A percentile compares a stretch with the other conserved stretches of the same genome.
phyloP scores from a whole-genome alignment of 2,888 invertebrate species.

The Lochmaea crataegi region DNA sequence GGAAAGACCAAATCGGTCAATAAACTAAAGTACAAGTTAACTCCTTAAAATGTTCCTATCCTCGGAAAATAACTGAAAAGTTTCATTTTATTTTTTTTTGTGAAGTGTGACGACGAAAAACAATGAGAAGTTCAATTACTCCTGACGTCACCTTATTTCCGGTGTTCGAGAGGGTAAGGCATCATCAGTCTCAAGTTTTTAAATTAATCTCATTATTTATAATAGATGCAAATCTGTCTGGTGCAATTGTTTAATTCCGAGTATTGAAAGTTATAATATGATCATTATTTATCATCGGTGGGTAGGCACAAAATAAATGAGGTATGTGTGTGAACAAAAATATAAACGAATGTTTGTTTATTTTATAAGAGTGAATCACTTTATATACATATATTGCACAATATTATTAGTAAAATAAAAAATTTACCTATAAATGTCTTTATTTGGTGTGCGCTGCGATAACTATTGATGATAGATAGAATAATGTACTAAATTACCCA shows the following conservation, averaged over 20 bases:
- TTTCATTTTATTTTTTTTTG: conserved; percentile 8
- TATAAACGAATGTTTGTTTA: no score
- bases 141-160: conserved; percentile 55
- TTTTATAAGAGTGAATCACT: no score
- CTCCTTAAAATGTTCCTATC: conserved; percentile 41
- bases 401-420: no score
- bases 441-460: no score
- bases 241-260: conserved; percentile 47
- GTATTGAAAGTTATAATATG: conserved; percentile 5
- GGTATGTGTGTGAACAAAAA: no score
- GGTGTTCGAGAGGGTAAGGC: conserved; percentile 52
- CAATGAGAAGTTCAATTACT: conserved; percentile 50
- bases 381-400: no score
- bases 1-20: background rate
- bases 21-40: background rate
- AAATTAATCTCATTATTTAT: conserved; percentile 59
- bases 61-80: conserved; percentile 32
- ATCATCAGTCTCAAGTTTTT: conserved; percentile 46
- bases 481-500: no score
- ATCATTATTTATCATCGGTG: background rate
- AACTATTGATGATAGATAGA: no score
- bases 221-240: conserved; percentile 57
- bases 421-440: no score
- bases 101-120: conserved; percentile 11
- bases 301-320: background rate